Evolutionary conservation across 2,113 vertebrate species (phyloP), one percentile per base, ranked within the genome.

Genomic region (Gasterosteus nipponicus): DNA sequence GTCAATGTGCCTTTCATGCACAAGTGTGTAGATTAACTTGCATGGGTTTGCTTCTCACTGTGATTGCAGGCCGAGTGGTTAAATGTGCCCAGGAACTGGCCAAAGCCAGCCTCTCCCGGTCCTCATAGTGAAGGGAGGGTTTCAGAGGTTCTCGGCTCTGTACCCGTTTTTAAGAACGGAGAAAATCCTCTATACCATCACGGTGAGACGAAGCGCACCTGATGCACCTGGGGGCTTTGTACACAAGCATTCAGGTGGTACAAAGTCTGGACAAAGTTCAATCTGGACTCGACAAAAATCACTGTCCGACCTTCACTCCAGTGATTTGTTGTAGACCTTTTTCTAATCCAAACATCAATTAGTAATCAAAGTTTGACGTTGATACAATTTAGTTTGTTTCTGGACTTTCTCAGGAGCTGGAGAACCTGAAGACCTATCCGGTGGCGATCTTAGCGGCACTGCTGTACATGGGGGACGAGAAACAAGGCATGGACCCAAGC

Each of bases 391-490:
- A 26, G 22, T 62, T 2, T 49, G 41, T 73, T 44, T 60, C 1
- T 51, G 63, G 3, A 10, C 2, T 42, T 1, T 62, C 8, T 54
- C 69, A 98, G 97, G 97, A 98, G 75, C 78, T 98, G 75, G 96
- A 96, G 57, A 93, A 74, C 29, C 84, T 97, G 72, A 80, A 93
- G 85, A 81, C 84, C 0, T 97, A 97, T 73, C 97, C 97, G 10
- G 87, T 95, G 87, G 97, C 98, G 89, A 94, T 98, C 59, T 18
- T 97, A 1, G 91, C 94, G 15, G 92, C 84, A 5, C 91, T 71
- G 71, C 69, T 98, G 61, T 98, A 94, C 53, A 90, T 98, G 95
- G 96, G 96, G 4, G 87, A 95, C 82, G 89, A 91, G 76, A 82
- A 67, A 26, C 96, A 97, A 88, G 93, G 94, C 61, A 86, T 79